Evolutionary conservation across 2,113 vertebrate species (phyloP).

Genomic region (Oryzias curvinotus): DNA sequence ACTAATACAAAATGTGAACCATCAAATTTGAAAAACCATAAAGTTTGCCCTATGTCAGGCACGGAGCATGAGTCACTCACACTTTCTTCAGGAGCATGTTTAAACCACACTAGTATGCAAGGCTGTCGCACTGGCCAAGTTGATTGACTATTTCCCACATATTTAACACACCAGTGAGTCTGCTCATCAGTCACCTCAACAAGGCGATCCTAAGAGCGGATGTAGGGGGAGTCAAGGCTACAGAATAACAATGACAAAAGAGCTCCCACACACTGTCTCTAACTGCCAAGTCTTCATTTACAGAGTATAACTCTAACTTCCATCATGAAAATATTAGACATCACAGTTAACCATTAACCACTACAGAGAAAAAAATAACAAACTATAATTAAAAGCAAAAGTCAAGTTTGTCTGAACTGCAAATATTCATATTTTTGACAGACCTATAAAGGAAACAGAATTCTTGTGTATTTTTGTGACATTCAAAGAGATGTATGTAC

Average conservation of each 20-base stretch:
- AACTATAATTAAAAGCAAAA: background rate
- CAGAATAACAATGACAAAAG: slow-evolving; percentile 2
- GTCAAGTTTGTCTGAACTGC: too few species aligned
- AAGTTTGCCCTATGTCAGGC: slow-evolving; percentile 57
- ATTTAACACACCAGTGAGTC: slow-evolving; percentile 67
- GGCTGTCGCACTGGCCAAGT: slow-evolving; percentile 41
- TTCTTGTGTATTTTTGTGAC: too few species aligned
- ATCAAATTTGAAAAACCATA: slow-evolving; percentile 45
- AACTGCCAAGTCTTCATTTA: background rate
- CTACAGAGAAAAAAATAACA: background rate
- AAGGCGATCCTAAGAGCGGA: slow-evolving; percentile 48
- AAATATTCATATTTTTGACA: too few species aligned
- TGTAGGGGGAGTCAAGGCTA: slow-evolving; percentile 39
- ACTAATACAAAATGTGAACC: slow-evolving; percentile 32
- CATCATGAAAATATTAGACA: background rate
- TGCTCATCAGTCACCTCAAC: slow-evolving; percentile 69
- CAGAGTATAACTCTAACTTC: background rate
- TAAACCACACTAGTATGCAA: slow-evolving; percentile 42
- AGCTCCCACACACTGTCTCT: background rate
- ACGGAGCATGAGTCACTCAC: slow-evolving; percentile 49
- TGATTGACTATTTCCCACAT: slow-evolving; percentile 69
- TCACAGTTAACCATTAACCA: background rate
- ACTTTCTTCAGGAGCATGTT: slow-evolving; percentile 52
- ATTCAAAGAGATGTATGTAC: too few species aligned
- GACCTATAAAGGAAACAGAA: too few species aligned